Conservation (phyloP, 1,140 invertebrate genomes). For the Drosophila biarmipes region DNA sequence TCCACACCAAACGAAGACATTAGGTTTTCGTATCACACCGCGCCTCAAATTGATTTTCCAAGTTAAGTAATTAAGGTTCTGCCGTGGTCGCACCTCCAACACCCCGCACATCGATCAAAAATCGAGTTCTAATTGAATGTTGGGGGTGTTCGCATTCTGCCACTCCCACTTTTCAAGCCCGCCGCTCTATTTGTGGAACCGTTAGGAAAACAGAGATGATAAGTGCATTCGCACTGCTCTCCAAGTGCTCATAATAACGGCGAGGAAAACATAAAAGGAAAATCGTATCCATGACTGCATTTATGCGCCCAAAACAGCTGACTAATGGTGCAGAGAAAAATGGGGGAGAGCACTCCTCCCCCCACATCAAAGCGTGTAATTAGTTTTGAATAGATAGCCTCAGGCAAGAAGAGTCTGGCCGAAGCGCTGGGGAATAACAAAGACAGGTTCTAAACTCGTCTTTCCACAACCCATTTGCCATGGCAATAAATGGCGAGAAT, state of each 20-base stretch:
- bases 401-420: background rate
- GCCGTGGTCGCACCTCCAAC: constrained; percentile 9
- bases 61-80: constrained; percentile 40
- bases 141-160: constrained; percentile 6
- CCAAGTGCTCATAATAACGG: constrained; percentile 5
- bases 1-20: constrained; percentile 6
- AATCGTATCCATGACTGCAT: constrained; percentile 48
- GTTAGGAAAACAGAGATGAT: constrained; percentile 39
- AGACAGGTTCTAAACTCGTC: constrained; percentile 4
- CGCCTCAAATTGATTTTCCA: constrained; percentile 26
- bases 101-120: constrained; percentile 18
- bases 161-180: constrained; percentile 13
- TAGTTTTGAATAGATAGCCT: constrained; percentile 37
- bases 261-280: constrained; percentile 17
- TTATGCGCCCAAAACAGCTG: constrained; percentile 42
- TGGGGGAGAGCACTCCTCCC: constrained; percentile 13
- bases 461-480: constrained; percentile 4
- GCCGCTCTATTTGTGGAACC: constrained; percentile 6
- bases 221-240: constrained; percentile 32
- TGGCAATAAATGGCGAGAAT: constrained; percentile 28
- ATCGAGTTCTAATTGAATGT: constrained; percentile 38
- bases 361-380: constrained; percentile 38
- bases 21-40: background rate
- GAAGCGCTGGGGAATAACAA: background rate
- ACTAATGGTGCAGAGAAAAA: constrained; percentile 31